Base-by-base conservation (phyloP, 2,113 vertebrate species). In the Halichoerus grypus region DNA sequence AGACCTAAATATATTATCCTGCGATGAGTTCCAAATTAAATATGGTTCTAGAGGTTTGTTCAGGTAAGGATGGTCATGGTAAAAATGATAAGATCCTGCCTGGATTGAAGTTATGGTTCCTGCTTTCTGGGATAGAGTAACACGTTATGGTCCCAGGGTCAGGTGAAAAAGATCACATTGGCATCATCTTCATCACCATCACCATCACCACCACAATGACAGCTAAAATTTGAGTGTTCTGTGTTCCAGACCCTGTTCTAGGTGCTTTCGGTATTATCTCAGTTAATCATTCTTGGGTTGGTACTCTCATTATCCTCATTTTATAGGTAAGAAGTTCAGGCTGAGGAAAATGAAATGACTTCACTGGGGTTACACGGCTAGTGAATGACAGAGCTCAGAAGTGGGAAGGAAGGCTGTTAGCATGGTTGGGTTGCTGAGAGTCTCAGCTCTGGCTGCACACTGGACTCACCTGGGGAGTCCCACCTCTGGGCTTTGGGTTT, bases 111-210 rank as follows among this genome's bases (percentile, higher is more conserved):
- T 93, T 55, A 86, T 5, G 18, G 21, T 46, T 36, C 51, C 49
- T 72, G 59, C 19, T 85, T 81, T 97, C 59, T 67, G 51, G 36
- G 39, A 39, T 79, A 22, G 46, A 92, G 83, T 55, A 88, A 46
- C 0, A 1, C n/a, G 26, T 55, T 80, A 12, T 36, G 22, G 36
- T 42, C 4, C 28, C 4, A 84, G 12, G 42, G 22, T 65, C 51
- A 61, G 92, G 81, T 39, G 7, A 61, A 77, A 67, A 79, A 3
- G 1, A n/a, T n/a, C 67, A 55, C 51, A 8, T 0, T 2, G 24
- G 6, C 53, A 33, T n/a, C 18, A 18, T 67, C 12, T 5, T 28
- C n/a, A 15, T 14, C 10, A 15, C 21, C 5, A 3, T 6, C 53
- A 53, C 28, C 46, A 61, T 22, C 15, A 10, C 0, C 39, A 4